A percentile compares a stretch with the other conserved stretches of the same genome.
Conservation (phyloP, 2,888 invertebrate species). For the Scaptomyza cyrtandrae region DNA sequence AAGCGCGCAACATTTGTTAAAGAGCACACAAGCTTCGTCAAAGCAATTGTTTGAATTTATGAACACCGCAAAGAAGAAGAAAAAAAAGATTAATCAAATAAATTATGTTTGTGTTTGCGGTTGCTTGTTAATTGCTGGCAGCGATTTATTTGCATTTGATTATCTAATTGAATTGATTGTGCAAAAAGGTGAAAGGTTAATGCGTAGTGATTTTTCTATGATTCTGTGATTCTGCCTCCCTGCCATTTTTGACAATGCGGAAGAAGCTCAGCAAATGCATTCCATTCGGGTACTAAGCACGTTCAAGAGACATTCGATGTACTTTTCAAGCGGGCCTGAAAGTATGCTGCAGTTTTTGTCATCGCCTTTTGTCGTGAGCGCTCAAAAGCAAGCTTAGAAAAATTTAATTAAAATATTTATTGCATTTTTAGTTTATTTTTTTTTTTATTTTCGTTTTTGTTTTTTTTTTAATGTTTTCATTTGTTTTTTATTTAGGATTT, state of each 20-base stretch:
- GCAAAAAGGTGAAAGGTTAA: conserved; percentile 54
- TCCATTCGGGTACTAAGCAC: neutral
- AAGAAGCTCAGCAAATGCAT: conserved; percentile 41
- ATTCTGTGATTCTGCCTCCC: neutral
- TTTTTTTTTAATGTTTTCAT: conserved; percentile 30
- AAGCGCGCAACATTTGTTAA: too few species aligned
- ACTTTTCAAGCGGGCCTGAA: conserved; percentile 9
- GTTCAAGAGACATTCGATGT: neutral
- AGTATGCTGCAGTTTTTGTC: conserved; percentile 21
- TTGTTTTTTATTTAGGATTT: conserved; percentile 71
- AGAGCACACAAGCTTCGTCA: conserved; percentile 8
- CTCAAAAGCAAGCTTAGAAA: conserved; percentile 17
- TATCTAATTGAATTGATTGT: conserved; percentile 47
- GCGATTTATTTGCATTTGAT: conserved; percentile 32
- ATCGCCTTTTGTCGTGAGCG: neutral
- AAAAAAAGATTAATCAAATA: conserved; percentile 41
- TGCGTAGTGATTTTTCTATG: conserved; percentile 7
- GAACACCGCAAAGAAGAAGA: neutral
- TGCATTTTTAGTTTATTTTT: conserved; percentile 13
- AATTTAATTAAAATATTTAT: conserved; percentile 1
- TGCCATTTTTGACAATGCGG: conserved; percentile 37
- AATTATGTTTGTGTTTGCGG: conserved; percentile 21
- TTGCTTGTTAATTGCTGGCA: neutral
- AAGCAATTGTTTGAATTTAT: conserved; percentile 9
- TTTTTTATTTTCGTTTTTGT: conserved; percentile 18